A percentile compares a stretch with the other conserved stretches of the same genome.
phyloP scores from a whole-genome alignment of 2,113 vertebrate species.

The Cervus canadensis region DNA sequence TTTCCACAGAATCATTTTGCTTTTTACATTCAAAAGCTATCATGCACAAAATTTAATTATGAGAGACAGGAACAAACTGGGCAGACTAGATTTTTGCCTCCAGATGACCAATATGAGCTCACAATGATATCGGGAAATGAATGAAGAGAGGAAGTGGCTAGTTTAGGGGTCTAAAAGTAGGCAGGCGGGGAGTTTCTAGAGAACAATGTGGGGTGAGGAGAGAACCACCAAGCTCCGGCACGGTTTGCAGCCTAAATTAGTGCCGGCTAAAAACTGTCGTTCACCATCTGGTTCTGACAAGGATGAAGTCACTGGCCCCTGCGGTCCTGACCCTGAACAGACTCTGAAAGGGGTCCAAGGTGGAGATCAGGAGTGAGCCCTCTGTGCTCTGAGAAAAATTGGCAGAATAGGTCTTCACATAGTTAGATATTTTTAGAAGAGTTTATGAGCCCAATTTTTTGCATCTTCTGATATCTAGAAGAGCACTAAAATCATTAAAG shows the following conservation, averaged over 20 bases:
- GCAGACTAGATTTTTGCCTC: neutral
- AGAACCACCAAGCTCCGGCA: neutral
- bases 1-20: neutral
- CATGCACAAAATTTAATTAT: neutral
- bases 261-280: fast-evolving
- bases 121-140: neutral
- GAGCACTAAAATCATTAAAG: neutral
- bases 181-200: neutral
- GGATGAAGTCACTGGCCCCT: neutral
- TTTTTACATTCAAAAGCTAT: neutral
- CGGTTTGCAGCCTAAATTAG: neutral
- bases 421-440: neutral
- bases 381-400: neutral
- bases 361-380: neutral
- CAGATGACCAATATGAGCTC: neutral
- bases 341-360: neutral
- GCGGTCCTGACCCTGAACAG: neutral
- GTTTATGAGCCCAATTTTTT: neutral
- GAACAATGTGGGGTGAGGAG: neutral
- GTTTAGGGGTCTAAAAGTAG: neutral
- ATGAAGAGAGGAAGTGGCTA: neutral
- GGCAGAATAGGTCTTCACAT: neutral
- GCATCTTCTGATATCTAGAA: neutral
- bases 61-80: neutral
- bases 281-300: neutral